A percentile compares a stretch with the other conserved stretches of the same genome.
phyloP scores from a whole-genome alignment of 2,113 vertebrate genomes.

The Myocastor coypus region DNA sequence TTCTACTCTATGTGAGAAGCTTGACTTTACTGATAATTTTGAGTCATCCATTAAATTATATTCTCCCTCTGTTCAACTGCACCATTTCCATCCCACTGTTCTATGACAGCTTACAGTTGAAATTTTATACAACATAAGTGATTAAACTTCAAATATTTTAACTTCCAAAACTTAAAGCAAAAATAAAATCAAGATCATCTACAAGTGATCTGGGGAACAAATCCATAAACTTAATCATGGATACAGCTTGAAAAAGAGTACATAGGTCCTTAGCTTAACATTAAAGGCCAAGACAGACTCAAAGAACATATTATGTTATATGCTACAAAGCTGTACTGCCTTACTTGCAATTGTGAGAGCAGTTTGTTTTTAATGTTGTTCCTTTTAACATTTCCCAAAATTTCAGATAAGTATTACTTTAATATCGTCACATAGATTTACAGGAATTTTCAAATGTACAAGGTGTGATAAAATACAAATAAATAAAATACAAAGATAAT shows the following conservation, averaged over 20 bases:
- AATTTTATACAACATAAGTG: background rate
- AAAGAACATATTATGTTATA: background rate
- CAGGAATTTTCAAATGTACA: background rate
- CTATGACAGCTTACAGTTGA: background rate
- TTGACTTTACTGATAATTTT: background rate
- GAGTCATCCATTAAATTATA: background rate
- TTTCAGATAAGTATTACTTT: constrained; percentile 20
- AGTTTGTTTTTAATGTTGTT: background rate
- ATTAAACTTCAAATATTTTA: background rate
- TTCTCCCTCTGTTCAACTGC: background rate
- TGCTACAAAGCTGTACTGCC: background rate
- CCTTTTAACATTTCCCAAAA: constrained; percentile 15
- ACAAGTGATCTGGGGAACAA: background rate
- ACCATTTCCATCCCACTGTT: background rate
- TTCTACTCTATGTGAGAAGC: background rate
- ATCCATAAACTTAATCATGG: background rate
- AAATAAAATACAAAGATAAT: background rate
- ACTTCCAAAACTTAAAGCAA: background rate
- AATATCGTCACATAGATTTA: background rate
- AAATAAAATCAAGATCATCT: constrained; percentile 36
- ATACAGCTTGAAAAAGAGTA: background rate
- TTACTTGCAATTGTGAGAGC: constrained; percentile 18
- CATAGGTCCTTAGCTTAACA: background rate
- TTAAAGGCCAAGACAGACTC: background rate
- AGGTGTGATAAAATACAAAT: background rate